These are phyloP conservation scores for Channa maculata DNA, from an alignment of 2,113 vertebrate species.

Conservation along the genomic window DNA sequence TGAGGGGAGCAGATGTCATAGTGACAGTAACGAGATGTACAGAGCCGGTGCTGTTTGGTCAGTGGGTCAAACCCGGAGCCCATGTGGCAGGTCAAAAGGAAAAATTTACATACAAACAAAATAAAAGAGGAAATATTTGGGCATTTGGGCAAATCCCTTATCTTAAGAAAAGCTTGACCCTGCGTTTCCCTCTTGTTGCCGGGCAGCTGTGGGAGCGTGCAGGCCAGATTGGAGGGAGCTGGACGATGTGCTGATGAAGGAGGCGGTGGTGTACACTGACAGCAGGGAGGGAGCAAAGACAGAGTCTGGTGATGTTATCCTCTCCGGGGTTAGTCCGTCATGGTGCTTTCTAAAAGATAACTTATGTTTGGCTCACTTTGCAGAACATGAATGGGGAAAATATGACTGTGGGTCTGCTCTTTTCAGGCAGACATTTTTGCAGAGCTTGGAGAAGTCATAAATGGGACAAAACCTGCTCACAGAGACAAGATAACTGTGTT, in stretches of 20 bases:
- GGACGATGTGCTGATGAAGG: conserved; percentile 90
- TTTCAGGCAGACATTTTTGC: conserved; percentile 90
- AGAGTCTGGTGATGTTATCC: conserved; percentile 93
- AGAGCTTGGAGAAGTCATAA: conserved; percentile 94
- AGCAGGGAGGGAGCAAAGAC: conserved; percentile 88
- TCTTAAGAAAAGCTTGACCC: no score
- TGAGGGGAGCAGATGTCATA: conserved; percentile 90
- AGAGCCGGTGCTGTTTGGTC: conserved; percentile 88
- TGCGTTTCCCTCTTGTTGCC: conserved; percentile 9
- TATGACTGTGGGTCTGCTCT: background rate
- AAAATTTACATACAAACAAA: background rate
- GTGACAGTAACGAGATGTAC: conserved; percentile 91
- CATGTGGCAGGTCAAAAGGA: conserved; percentile 90
- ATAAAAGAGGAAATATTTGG: background rate
- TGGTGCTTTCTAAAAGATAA: background rate
- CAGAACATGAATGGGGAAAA: background rate
- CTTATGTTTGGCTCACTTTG: background rate
- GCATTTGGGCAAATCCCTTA: no score
- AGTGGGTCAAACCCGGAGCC: conserved; percentile 95
- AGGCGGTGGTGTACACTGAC: conserved; percentile 90
- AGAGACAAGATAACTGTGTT: conserved; percentile 94
- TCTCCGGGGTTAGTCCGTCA: conserved; percentile 86
- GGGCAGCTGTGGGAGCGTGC: conserved; percentile 92
- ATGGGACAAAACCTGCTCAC: conserved; percentile 86
- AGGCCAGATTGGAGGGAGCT: conserved; percentile 94